These are phyloP conservation scores for Pseudococcus jackbeardsleyi DNA, from an alignment of 2,888 invertebrate genomes.

Conservation along the genomic window DNA sequence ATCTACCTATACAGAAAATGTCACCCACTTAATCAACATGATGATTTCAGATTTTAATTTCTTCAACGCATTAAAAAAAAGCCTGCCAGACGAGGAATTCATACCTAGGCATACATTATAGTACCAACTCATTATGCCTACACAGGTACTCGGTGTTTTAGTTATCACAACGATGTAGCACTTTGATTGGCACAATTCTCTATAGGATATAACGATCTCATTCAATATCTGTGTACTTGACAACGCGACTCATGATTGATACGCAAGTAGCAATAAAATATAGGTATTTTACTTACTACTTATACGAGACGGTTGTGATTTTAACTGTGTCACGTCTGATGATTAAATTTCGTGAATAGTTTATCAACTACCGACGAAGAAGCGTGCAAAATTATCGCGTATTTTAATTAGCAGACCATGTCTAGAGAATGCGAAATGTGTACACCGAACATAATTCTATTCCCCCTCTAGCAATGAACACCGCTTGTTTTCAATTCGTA, in stretches of 20 bases:
- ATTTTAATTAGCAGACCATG: constrained; percentile 17
- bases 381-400: constrained; percentile 34
- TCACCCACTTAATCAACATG: neutral
- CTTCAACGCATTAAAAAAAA: neutral
- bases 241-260: neutral
- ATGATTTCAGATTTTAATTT: neutral
- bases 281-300: neutral
- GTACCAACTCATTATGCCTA: neutral
- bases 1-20: neutral
- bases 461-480: too few species aligned
- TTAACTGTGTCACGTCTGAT: constrained; percentile 34
- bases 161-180: neutral
- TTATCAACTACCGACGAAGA: neutral
- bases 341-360: constrained; percentile 40
- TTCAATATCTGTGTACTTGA: neutral
- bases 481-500: too few species aligned
- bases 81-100: neutral
- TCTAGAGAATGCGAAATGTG: neutral
- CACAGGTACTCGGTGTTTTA: neutral
- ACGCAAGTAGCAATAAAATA: neutral
- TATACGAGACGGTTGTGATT: neutral
- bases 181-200: neutral
- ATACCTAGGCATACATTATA: neutral
- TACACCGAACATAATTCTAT: neutral
- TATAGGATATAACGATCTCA: neutral